A percentile compares a stretch with the other conserved stretches of the same genome.
phyloP scores from a whole-genome alignment of 2,113 vertebrate genomes.

The Odontophorus gujanensis region DNA sequence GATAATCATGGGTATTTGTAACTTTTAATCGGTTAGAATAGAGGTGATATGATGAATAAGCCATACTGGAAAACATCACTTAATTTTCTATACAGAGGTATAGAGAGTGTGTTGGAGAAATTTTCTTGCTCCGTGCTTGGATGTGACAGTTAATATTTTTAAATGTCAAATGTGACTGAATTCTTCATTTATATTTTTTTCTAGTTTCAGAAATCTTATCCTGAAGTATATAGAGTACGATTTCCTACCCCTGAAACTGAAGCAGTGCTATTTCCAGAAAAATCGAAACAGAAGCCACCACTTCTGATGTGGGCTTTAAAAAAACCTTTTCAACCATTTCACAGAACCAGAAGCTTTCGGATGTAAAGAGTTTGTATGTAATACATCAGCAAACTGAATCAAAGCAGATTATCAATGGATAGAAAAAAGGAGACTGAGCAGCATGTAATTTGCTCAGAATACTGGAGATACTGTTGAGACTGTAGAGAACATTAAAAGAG shows the following conservation, averaged over 20 bases:
- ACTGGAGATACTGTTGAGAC: neutral
- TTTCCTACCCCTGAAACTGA: constrained; percentile 87
- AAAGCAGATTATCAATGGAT: neutral
- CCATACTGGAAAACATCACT: neutral
- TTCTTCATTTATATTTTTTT: constrained; percentile 28
- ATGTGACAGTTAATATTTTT: neutral
- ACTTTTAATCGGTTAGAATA: neutral
- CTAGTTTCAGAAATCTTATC: constrained; percentile 90
- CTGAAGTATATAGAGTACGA: constrained; percentile 83
- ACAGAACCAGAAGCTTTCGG: constrained; percentile 88
- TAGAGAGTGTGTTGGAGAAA: neutral
- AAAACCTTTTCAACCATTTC: constrained; percentile 88
- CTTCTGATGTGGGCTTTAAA: constrained; percentile 82
- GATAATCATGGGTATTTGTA: neutral
- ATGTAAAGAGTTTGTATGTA: constrained; percentile 71
- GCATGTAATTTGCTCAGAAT: neutral
- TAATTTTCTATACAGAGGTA: neutral
- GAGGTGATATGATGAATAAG: neutral
- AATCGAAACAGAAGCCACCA: constrained; percentile 78
- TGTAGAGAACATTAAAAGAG: neutral
- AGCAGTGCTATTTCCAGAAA: constrained; percentile 82
- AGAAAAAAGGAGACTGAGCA: neutral
- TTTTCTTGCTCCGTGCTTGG: neutral
- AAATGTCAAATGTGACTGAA: neutral
- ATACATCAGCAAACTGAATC: neutral